Conservation (phyloP, 2,888 invertebrate species). For the Stramonita haemastoma region DNA sequence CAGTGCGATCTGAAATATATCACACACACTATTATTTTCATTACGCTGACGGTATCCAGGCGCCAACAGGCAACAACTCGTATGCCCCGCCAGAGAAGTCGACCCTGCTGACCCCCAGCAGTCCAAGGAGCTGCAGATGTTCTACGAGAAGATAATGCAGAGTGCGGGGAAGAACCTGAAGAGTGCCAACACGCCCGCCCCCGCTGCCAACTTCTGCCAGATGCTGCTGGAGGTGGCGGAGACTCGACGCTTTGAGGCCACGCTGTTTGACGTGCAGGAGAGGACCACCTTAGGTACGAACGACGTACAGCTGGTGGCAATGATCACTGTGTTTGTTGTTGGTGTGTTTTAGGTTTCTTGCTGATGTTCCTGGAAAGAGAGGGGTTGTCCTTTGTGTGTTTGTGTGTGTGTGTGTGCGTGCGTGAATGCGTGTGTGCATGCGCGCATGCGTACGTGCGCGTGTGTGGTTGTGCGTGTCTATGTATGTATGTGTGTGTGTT, state of each 20-base stretch:
- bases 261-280: constrained; percentile 95
- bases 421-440: no score
- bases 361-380: no score
- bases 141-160: constrained; percentile 92
- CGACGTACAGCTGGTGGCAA: background rate
- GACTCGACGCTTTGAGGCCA: constrained; percentile 94
- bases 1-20: no score
- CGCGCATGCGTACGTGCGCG: no score
- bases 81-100: background rate
- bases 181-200: constrained; percentile 85
- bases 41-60: no score
- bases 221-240: constrained; percentile 92
- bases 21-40: no score
- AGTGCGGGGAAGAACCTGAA: constrained; percentile 86
- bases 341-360: background rate
- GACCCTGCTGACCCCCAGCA: constrained; percentile 80
- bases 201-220: constrained; percentile 90
- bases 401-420: no score
- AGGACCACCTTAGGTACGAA: constrained; percentile 84
- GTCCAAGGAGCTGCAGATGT: constrained; percentile 92
- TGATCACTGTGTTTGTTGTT: background rate
- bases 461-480: no score
- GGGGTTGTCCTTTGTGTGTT: no score
- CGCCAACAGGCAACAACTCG: no score
- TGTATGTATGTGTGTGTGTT: no score